Evolutionary conservation across 1,140 invertebrate genomes (phyloP).

Genomic region (Euwallacea fornicatus): DNA sequence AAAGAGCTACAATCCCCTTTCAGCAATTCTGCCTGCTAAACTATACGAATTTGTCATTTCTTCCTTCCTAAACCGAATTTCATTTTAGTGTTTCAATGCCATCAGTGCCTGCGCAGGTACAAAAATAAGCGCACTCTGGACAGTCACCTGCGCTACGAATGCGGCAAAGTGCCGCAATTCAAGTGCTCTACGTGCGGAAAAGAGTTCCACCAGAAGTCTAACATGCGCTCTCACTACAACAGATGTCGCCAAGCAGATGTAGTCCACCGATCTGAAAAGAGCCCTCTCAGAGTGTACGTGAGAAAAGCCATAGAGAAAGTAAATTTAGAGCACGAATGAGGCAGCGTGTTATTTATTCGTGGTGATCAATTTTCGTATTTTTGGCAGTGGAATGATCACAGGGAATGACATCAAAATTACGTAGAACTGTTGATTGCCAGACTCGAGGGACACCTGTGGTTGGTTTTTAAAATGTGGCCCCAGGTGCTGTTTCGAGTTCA

Average conservation of each 20-base stretch:
- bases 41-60: not conserved
- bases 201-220: slow-evolving; percentile 12
- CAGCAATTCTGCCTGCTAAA: not conserved
- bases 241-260: slow-evolving; percentile 1
- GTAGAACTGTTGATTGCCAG: no score
- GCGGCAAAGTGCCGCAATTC: slow-evolving; percentile 60
- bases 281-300: not conserved
- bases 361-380: not conserved
- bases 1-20: no score
- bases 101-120: slow-evolving; percentile 20
- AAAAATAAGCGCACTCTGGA: slow-evolving; percentile 11
- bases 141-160: slow-evolving; percentile 25
- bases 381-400: not conserved
- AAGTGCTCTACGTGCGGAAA: slow-evolving; percentile 58
- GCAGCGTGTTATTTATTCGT: not conserved
- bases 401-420: not conserved
- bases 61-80: not conserved
- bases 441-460: no score
- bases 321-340: no score
- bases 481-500: no score
- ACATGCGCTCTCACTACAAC: slow-evolving; percentile 9
- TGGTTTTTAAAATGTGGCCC: no score
- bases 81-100: slow-evolving; percentile 12
- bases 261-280: not conserved
- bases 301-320: not conserved